These are phyloP conservation scores for Stegodyphus mimosarum DNA, from an alignment of 1,140 invertebrate species.

Conservation along the genomic window DNA sequence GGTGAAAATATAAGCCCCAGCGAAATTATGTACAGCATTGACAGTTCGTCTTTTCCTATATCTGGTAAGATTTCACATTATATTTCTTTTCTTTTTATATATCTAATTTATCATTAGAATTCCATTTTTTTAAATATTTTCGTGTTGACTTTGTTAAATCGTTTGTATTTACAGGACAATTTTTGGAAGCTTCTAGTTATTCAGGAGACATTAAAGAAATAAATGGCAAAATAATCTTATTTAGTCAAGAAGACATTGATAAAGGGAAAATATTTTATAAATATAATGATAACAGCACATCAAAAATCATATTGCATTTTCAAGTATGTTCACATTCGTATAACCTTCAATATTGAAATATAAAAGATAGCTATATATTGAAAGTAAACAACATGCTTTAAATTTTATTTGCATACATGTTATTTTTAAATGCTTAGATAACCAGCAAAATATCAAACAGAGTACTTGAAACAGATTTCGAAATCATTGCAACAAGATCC, in stretches of 20 bases:
- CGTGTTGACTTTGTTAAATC: neutral
- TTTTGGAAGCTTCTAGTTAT: constrained; percentile 14
- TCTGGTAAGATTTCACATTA: neutral
- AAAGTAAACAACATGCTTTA: no score
- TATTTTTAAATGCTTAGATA: no score
- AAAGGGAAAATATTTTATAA: constrained; percentile 8
- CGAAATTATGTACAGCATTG: constrained; percentile 16
- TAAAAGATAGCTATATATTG: no score
- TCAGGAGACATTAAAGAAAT: neutral
- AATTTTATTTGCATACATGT: no score
- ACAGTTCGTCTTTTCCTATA: neutral
- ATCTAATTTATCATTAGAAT: neutral
- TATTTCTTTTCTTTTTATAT: neutral
- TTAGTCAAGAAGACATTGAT: constrained; percentile 51
- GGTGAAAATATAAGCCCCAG: constrained; percentile 16
- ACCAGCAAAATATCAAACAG: neutral
- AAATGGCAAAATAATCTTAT: neutral
- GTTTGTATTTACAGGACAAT: neutral
- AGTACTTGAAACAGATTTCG: neutral
- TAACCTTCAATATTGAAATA: no score
- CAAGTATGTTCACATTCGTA: neutral
- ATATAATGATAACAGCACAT: neutral
- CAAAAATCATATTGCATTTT: neutral
- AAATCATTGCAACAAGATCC: neutral
- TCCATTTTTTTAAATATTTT: neutral